Evolutionary conservation across 2,113 vertebrate species (phyloP).

Genomic region (Cyrtonyx montezumae): DNA sequence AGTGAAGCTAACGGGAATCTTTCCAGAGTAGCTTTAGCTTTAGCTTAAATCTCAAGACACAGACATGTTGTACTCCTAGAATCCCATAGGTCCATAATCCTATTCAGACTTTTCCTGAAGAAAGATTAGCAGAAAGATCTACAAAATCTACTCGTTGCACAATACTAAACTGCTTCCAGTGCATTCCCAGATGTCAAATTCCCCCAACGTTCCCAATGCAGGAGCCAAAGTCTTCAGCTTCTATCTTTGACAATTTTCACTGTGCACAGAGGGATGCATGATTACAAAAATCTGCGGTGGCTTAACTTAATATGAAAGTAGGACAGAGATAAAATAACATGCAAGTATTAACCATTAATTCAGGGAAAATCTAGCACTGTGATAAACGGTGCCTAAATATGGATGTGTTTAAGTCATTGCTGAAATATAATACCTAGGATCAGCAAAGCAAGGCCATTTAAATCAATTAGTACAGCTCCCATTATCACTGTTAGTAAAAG

Average conservation of each 20-base stretch:
- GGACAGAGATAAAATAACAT: conserved; percentile 17
- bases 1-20: background rate
- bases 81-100: background rate
- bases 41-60: background rate
- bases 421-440: background rate
- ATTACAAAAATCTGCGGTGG: conserved; percentile 37
- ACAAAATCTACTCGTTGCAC: conserved; percentile 18
- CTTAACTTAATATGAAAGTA: conserved; percentile 9
- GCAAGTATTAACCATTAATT: background rate
- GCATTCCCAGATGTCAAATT: conserved; percentile 8
- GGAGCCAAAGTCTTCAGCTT: conserved; percentile 34
- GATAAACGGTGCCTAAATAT: background rate
- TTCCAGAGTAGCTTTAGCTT: background rate
- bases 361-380: background rate
- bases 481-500: background rate
- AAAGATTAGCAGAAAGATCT: background rate
- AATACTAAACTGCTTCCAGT: background rate
- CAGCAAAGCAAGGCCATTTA: background rate
- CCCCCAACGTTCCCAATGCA: background rate
- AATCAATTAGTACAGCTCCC: background rate
- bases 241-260: conserved; percentile 2
- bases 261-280: background rate
- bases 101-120: background rate
- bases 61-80: background rate
- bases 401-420: background rate